Percentiles rank a stretch among this genome's conserved stretches.
Conservation (phyloP, 2,888 invertebrate species). For the Aquatica leii region DNA sequence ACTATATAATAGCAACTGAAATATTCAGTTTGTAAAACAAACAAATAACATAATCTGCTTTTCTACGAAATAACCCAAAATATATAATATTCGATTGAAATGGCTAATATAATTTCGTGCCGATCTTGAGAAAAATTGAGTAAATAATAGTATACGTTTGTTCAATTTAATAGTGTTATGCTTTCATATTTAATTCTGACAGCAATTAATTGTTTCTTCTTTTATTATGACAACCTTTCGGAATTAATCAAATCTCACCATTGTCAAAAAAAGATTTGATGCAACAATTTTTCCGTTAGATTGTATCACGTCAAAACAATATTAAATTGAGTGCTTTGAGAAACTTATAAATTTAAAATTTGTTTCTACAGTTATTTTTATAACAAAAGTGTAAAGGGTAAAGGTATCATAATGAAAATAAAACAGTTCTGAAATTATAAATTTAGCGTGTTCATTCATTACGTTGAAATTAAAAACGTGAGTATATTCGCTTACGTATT, state of each 20-base stretch:
- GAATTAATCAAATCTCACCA: constrained; percentile 36
- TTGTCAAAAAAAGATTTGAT: constrained; percentile 33
- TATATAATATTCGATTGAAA: too few relatives aligned
- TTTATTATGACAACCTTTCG: constrained; percentile 40
- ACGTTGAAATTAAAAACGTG: too few relatives aligned
- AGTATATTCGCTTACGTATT: too few relatives aligned
- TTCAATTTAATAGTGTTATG: constrained; percentile 28
- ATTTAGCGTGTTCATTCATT: too few relatives aligned
- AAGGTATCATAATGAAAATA: too few relatives aligned
- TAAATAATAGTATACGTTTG: constrained; percentile 24
- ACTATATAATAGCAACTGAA: constrained; percentile 1
- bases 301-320: constrained; percentile 33
- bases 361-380: constrained; percentile 24
- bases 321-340: constrained; percentile 29
- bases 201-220: constrained; percentile 40
- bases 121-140: too few relatives aligned
- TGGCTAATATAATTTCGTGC: too few relatives aligned
- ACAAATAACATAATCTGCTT: too few relatives aligned
- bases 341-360: constrained; percentile 31
- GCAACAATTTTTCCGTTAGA: constrained; percentile 33
- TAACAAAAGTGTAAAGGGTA: not conserved
- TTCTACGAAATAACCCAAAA: too few relatives aligned
- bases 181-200: constrained; percentile 38
- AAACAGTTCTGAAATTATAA: too few relatives aligned
- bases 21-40: constrained; percentile 1